These are phyloP conservation scores for Willowsia nigromaculata DNA, from an alignment of 2,888 invertebrate genomes.

Conservation along the genomic window DNA sequence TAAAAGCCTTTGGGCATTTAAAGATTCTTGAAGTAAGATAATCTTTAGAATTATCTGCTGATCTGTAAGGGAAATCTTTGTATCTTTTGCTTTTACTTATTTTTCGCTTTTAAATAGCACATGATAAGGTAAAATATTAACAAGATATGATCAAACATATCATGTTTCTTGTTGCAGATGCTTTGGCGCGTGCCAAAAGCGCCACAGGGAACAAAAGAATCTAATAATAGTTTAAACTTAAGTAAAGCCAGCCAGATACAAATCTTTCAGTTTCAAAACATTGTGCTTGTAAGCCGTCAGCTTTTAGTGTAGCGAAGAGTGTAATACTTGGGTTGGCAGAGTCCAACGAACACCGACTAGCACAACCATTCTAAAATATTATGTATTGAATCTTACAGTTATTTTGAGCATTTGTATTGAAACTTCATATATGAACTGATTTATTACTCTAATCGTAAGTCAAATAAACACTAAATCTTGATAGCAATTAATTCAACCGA, in stretches of 20 bases:
- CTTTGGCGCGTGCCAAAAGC: constrained; percentile 53
- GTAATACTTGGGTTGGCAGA: too few relatives aligned
- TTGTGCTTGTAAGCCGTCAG: neutral
- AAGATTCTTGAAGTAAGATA: constrained; percentile 6
- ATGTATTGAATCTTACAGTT: neutral
- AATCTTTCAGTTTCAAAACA: neutral
- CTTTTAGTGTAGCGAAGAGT: too few relatives aligned
- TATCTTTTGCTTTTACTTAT: constrained; percentile 37
- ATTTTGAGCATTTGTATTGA: neutral
- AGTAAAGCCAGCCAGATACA: neutral
- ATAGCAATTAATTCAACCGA: neutral
- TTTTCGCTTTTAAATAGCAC: constrained; percentile 18
- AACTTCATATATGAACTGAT: neutral
- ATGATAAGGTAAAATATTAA: constrained; percentile 4
- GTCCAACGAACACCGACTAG: too few relatives aligned
- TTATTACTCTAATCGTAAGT: neutral
- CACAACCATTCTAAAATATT: neutral
- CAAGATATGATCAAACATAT: constrained; percentile 15
- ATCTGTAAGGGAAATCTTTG: constrained; percentile 15
- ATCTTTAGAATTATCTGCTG: constrained; percentile 30
- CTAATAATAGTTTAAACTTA: constrained; percentile 1
- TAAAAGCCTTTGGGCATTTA: neutral
- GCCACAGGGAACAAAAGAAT: constrained; percentile 37
- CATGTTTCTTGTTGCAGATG: neutral
- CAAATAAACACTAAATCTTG: neutral